Evolutionary conservation across 2,888 invertebrate genomes (phyloP), one percentile per base, ranked within the genome.

Genomic region (Apotomis turbidana): DNA sequence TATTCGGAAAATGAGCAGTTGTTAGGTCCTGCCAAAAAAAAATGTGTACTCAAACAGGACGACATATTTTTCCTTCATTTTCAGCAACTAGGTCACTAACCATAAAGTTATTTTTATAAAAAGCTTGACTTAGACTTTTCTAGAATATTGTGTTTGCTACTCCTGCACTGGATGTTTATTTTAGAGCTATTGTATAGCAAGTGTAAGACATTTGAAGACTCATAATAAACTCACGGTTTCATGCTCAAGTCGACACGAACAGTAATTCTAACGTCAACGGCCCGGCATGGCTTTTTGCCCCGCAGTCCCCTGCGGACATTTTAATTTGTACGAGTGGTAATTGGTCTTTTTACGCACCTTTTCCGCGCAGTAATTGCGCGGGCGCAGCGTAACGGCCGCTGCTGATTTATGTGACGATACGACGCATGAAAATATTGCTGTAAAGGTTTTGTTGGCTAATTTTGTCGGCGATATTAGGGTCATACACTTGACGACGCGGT

Each of bases 381-480:
- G 36, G 27, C 54, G 66, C 60, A 49, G 49, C 62, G 70, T 62
- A 70, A 63, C 70, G 49, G 49, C 70, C 62, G 57, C 57, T 70
- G 72, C 63, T 68, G 72, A 72, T 72, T 72, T 72, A 72, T 68
- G 68, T 54, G 72, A 71, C 66, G 66, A 66, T 71, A 71, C 71
- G 59, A 51, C 58, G 67, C 61, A 62, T 41, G 61, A 67, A 55
- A 67, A 54, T 52, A 46, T 57, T 54, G 49, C 54, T 9, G 8
- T 46, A n/a, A 15, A 5, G n/a, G 46, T 44, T 64, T 57, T 55
- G 44, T 55, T 54, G 41, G 64, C 44, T 3, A 13, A 55, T 66
- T 55, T 55, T 66, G 46, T 27, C 55, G 55, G 46, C 9, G 15
- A 66, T 54, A 10, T 55, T 46, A 55, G 55, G 27, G 13, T 10